Conservation (phyloP, 2,888 invertebrate species). For the Chaitophorus viminalis region DNA sequence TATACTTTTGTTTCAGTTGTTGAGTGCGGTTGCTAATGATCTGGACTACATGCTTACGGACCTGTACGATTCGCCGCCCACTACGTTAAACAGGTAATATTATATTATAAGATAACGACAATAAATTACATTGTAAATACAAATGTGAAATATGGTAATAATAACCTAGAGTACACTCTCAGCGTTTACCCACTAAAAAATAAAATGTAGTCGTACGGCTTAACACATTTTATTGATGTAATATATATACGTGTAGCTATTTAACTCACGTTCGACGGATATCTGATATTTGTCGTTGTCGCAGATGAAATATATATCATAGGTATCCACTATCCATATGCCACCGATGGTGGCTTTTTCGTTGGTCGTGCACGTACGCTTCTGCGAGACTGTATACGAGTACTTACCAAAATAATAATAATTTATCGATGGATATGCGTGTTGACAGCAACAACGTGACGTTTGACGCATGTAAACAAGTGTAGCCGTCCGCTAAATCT, state of each 20-base stretch:
- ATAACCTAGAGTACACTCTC: background rate
- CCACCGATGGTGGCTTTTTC: background rate
- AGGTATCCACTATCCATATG: no score
- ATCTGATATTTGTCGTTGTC: background rate
- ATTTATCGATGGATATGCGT: constrained; percentile 1
- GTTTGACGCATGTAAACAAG: constrained; percentile 23
- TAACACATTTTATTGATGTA: background rate
- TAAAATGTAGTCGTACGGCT: background rate
- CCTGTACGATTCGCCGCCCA: constrained; percentile 76
- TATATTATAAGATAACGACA: background rate
- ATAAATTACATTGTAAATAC: background rate
- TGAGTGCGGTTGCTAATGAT: constrained; percentile 84
- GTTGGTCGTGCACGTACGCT: constrained; percentile 10
- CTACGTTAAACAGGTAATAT: constrained; percentile 62
- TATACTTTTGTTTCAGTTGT: constrained; percentile 73
- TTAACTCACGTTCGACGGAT: constrained; percentile 37
- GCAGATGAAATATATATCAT: background rate
- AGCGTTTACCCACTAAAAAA: background rate
- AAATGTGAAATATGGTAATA: background rate
- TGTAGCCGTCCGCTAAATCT: background rate
- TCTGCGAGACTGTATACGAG: constrained; percentile 2
- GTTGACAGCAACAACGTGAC: background rate
- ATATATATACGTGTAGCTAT: background rate
- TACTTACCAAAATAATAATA: constrained; percentile 21
- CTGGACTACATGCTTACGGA: constrained; percentile 88